Evolutionary conservation across 2,888 invertebrate species (phyloP).

Genomic region (Tricholauxania praeusta): DNA sequence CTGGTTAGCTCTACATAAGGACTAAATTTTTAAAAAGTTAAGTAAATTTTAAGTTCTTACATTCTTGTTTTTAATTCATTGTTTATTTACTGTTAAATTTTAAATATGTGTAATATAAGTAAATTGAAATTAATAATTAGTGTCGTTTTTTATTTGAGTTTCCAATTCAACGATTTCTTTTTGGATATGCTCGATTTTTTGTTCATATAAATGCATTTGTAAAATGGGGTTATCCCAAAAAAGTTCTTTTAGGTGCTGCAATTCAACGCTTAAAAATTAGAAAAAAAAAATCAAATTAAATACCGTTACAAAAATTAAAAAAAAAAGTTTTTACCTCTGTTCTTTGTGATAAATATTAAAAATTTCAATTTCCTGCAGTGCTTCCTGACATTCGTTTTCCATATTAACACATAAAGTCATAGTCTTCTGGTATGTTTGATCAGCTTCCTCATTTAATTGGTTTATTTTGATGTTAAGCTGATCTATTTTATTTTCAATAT

Average conservation of each 20-base stretch:
- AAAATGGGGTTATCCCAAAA: neutral
- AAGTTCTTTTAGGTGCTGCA: neutral
- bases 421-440: neutral
- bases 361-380: neutral
- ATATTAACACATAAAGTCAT: neutral
- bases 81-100: conserved; percentile 6
- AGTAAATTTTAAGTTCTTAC: neutral
- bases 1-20: conserved; percentile 72
- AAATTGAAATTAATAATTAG: neutral
- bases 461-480: neutral
- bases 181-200: neutral
- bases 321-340: neutral
- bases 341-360: neutral
- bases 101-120: conserved; percentile 10
- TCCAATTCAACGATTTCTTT: conserved; percentile 1
- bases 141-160: neutral
- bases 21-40: conserved; percentile 42
- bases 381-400: neutral
- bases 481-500: conserved; percentile 3
- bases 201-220: neutral
- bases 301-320: neutral
- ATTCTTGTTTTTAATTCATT: neutral
- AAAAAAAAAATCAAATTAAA: neutral
- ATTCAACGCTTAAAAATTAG: neutral
- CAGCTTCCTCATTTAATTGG: neutral